Evolutionary conservation across 2,888 invertebrate species (phyloP), one percentile per base, ranked within the genome.

Genomic region (Ryuthela nishihirai): DNA sequence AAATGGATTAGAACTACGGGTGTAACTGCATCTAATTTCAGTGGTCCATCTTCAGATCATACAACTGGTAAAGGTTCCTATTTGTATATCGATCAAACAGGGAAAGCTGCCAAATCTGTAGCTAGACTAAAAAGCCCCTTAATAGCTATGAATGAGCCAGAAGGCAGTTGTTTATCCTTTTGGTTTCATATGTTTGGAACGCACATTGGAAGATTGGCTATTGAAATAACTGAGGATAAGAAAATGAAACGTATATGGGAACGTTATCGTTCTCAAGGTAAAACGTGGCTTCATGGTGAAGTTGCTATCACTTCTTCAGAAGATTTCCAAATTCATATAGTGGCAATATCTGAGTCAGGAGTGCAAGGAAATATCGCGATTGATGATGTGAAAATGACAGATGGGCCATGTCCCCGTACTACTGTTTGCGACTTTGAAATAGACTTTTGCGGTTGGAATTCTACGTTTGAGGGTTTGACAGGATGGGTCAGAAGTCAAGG

Each of bases 171-270:
- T 61, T 64, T 73, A 34, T 64, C 65, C 21, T 72, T 73, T 67
- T 73, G 71, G 70, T 73, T 72, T 55, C 69, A 71, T 54, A 72
- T 73, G 72, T 71, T 68, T 58, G 73, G 73, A 1, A 50, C 44
- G 9, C 45, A 60, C 34, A 40, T 65, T 25, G 59, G 54, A n/a
- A 43, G 20, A 10, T 20, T 65, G n/a, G 7, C 3, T 1, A 21
- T 63, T 7, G 23, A 43, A 17, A 23, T 25, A 7, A 34, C n/a
- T 10, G 9, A 6, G 2, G 20, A n/a, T n/a, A n/a, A n/a, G n/a
- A n/a, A n/a, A n/a, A n/a, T n/a, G n/a, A n/a, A 9, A 10, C n/a
- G n/a, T n/a, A n/a, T n/a, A n/a, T 62, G 54, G 54, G 17, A 17
- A 3, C 34, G 24, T 9, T 10, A 10, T 7, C 35, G 46, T 25